Conservation (phyloP, 1,140 invertebrate species). For the Orussus abietinus region DNA sequence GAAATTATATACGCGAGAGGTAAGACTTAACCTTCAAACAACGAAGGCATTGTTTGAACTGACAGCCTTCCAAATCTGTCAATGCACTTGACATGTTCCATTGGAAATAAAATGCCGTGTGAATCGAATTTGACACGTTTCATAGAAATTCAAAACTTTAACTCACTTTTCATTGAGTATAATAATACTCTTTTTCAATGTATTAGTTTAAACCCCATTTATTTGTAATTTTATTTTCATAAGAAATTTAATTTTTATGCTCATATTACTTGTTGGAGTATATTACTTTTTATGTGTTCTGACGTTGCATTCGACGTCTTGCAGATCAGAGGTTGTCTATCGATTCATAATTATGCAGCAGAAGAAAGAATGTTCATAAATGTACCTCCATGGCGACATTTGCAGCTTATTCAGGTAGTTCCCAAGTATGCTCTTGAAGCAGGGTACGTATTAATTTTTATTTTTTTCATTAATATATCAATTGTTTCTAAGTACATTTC, state of each 20-base stretch:
- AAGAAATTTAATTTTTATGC: constrained; percentile 9
- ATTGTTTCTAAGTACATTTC: background rate
- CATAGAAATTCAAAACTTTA: too few relatives aligned
- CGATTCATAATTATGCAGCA: constrained; percentile 43
- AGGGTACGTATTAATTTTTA: constrained; percentile 38
- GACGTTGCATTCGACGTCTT: constrained; percentile 19
- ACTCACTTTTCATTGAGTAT: too few relatives aligned
- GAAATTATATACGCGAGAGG: constrained; percentile 46
- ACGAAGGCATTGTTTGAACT: constrained; percentile 14
- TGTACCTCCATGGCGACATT: constrained; percentile 47
- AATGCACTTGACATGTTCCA: too few relatives aligned
- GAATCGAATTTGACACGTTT: too few relatives aligned
- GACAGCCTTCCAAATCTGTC: constrained; percentile 22
- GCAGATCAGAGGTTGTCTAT: constrained; percentile 46
- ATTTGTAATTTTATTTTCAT: constrained; percentile 1
- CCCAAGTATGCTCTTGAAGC: constrained; percentile 50
- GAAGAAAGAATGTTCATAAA: constrained; percentile 48
- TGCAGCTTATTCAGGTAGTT: constrained; percentile 42
- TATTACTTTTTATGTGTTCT: constrained; percentile 5
- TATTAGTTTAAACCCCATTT: constrained; percentile 2
- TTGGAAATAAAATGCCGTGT: too few relatives aligned
- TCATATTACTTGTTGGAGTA: constrained; percentile 6
- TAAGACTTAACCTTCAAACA: constrained; percentile 35
- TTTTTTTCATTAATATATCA: constrained; percentile 1
- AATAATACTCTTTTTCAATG: too few relatives aligned